Evolutionary conservation across 2,797 vertebrate species (phyloP), one percentile per base, ranked within the genome.

Genomic region (Hydrophis major): DNA sequence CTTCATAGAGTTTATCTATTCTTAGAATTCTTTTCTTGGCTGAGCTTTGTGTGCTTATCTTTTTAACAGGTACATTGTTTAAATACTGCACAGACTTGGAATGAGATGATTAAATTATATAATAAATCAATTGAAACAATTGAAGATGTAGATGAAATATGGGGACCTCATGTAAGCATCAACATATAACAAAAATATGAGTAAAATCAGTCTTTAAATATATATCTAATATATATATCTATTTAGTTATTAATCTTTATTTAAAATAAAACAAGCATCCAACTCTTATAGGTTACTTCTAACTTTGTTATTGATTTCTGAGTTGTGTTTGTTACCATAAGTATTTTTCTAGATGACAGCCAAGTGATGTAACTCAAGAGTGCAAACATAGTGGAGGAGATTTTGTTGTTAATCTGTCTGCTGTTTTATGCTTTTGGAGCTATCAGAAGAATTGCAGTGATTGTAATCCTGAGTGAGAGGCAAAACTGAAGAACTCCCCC

Each of bases 141-240:
- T 27, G 47, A 55, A 6, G 8, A 86, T 63, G 10, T 95, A n/a
- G 91, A 94, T 4, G 4, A 94, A 1, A 92, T 86, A 61, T 96
- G 96, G 94, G 95, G 94, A 59, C 94, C 95, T n/a, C 56, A 96
- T 74, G 95, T 97, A 94, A 95, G 93, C 87, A 93, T 94, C 91
- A 25, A 1, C 55, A 60, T 3, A 13, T 69, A 93, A 37, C 22
- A 86, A 27, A 27, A 92, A 47, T 37, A 91, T n/a, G 27, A 87
- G n/a, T 78, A 90, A 47, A 0, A 0, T 42, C n/a, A 90, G 87
- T 92, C 66, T 78, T 6, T n/a, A 16, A 69, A 87, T 37, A 42
- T 74, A 27, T 83, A 27, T 53, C n/a, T 74, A 7, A 88, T 63
- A 90, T 32, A 32, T 32, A 32, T 32, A 32, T 32, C 90, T 88